These are phyloP conservation scores for Desoria tigrina DNA, from an alignment of 2,888 invertebrate species.

Conservation along the genomic window DNA sequence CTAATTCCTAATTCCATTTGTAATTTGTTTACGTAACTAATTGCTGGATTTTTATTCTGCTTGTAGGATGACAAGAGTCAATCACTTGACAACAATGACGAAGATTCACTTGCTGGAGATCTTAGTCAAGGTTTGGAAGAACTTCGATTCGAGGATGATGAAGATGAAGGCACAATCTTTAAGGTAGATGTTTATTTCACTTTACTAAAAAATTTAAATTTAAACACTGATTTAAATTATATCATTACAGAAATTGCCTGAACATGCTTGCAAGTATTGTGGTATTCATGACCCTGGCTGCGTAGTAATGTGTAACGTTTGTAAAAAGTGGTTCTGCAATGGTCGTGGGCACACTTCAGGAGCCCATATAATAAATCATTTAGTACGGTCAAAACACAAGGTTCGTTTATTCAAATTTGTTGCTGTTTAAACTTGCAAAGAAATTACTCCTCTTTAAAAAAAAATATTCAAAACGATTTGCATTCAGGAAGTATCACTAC, in stretches of 20 bases:
- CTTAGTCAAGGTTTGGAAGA: slow-evolving; percentile 72
- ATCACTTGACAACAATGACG: slow-evolving; percentile 32
- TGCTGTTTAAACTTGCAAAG: neutral
- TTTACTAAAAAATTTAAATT: too few relatives aligned
- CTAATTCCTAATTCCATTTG: too few relatives aligned
- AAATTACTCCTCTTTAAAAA: too few relatives aligned
- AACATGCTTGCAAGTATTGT: slow-evolving; percentile 98
- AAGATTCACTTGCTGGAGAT: slow-evolving; percentile 45
- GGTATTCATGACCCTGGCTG: slow-evolving; percentile 96
- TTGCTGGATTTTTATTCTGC: neutral
- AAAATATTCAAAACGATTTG: slow-evolving; percentile 12
- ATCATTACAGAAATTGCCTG: slow-evolving; percentile 84
- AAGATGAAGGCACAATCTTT: slow-evolving; percentile 84
- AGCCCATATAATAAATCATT: slow-evolving; percentile 97
- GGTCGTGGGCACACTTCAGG: slow-evolving; percentile 96
- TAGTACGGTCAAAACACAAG: slow-evolving; percentile 98
- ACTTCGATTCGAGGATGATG: slow-evolving; percentile 92
- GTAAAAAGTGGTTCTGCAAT: slow-evolving; percentile 99
- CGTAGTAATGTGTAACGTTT: slow-evolving; percentile 97
- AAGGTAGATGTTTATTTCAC: slow-evolving; percentile 60
- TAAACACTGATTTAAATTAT: slow-evolving; percentile 1
- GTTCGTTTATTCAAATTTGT: slow-evolving; percentile 47
- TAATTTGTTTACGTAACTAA: neutral
- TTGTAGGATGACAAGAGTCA: slow-evolving; percentile 26
- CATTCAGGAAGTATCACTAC: slow-evolving; percentile 83